Conservation (phyloP, 1,140 invertebrate species). For the Polypedilum pembai region DNA sequence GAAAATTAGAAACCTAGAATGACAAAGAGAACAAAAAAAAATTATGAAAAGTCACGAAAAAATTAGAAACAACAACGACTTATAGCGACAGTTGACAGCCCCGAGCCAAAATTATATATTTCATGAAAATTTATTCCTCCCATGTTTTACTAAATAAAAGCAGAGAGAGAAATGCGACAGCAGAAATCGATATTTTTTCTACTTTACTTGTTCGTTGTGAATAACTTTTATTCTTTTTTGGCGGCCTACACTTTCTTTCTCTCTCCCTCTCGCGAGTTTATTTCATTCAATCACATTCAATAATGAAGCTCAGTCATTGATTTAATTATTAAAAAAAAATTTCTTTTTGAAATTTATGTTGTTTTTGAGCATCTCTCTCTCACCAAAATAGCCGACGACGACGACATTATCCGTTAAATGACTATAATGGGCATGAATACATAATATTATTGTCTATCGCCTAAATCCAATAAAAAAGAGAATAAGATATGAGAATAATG, state of each 20-base stretch:
- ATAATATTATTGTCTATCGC: background rate
- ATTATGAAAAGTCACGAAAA: constrained; percentile 13
- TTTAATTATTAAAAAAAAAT: constrained; percentile 9
- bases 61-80: constrained; percentile 2
- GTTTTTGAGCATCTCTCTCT: background rate
- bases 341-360: background rate
- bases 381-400: background rate
- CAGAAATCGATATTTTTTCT: background rate
- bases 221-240: background rate
- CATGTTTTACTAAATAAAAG: background rate
- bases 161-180: background rate
- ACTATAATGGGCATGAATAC: background rate
- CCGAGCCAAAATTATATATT: background rate
- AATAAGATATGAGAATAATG: constrained; percentile 13
- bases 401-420: constrained; percentile 10
- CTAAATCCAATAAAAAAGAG: constrained; percentile 2
- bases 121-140: constrained; percentile 8
- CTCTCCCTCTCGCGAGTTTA: too few relatives aligned
- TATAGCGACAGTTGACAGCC: constrained; percentile 7
- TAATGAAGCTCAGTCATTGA: constrained; percentile 18
- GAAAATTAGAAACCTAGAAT: background rate
- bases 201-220: background rate
- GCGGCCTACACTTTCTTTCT: too few relatives aligned
- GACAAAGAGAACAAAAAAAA: background rate
- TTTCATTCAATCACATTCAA: background rate